phyloP scores from a whole-genome alignment of 2,797 vertebrate genomes.

The Lepilemur ruficaudatus region DNA sequence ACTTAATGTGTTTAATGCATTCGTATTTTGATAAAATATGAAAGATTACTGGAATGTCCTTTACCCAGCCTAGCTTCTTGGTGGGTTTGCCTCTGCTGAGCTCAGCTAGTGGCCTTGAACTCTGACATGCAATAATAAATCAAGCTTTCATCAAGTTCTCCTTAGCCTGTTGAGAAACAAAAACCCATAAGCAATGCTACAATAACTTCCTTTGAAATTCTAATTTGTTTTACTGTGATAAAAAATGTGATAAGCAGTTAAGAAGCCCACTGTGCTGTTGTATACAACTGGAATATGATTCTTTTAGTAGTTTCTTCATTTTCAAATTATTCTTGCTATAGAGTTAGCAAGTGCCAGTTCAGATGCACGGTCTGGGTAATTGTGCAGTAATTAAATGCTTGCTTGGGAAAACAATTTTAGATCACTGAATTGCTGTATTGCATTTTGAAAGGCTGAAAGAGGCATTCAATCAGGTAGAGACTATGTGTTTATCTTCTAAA shows the following conservation, averaged over 20 bases:
- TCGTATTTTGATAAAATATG: conserved; percentile 56
- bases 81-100: conserved; percentile 55
- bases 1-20: not conserved
- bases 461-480: conserved; percentile 63
- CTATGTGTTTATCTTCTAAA: conserved; percentile 64
- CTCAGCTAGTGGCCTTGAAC: conserved; percentile 58
- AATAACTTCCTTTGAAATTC: conserved; percentile 79
- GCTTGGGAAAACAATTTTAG: conserved; percentile 70
- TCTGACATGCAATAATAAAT: conserved; percentile 71
- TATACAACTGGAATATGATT: conserved; percentile 70
- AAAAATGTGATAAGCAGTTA: conserved; percentile 72
- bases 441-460: conserved; percentile 73
- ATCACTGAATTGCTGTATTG: conserved; percentile 69
- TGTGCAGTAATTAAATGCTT: conserved; percentile 79
- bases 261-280: conserved; percentile 55
- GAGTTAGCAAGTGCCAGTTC: conserved; percentile 76
- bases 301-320: conserved; percentile 65
- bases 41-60: conserved; percentile 51
- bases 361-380: conserved; percentile 70
- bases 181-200: conserved; percentile 60
- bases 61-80: conserved; percentile 24
- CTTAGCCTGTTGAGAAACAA: conserved; percentile 74
- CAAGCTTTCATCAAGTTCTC: conserved; percentile 69
- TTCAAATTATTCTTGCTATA: conserved; percentile 70
- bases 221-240: conserved; percentile 73